Conservation (phyloP, 2,797 vertebrate genomes). For the Anniella stebbinsi region DNA sequence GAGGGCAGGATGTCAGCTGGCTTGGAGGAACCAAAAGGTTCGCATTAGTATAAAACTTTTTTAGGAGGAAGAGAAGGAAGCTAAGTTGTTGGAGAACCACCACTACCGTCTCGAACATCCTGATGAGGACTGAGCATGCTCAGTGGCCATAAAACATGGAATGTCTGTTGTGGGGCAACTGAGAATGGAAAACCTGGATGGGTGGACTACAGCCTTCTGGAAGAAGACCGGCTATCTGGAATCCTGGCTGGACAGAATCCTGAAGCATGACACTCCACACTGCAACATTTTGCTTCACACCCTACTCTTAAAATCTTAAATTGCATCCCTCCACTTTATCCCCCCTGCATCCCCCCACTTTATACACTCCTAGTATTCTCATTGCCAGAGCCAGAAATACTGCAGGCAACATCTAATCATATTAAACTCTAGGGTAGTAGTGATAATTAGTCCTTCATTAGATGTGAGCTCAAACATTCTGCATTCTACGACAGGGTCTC, state of each 20-base stretch:
- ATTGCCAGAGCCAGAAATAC: constrained; percentile 48
- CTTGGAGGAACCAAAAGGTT: no score
- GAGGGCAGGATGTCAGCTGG: no score
- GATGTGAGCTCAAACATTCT: constrained; percentile 51
- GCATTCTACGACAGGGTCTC: constrained; percentile 41
- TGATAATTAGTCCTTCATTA: constrained; percentile 55
- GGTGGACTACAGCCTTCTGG: neutral
- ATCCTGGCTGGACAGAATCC: neutral
- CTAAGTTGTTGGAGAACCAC: neutral
- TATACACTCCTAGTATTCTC: neutral
- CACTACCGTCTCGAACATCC: neutral
- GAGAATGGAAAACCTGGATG: no score
- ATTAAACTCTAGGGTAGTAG: constrained; percentile 45
- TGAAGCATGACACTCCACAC: no score
- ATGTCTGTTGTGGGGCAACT: no score
- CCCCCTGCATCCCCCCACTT: neutral
- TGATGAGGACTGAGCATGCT: neutral
- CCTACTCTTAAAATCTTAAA: neutral
- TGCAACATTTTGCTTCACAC: neutral
- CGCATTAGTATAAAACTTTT: no score
- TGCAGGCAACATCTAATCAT: constrained; percentile 44
- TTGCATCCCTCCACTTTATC: neutral
- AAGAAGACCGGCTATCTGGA: neutral
- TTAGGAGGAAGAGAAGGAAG: neutral
- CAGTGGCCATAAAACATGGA: neutral